Percentiles rank a stretch among this genome's conserved stretches.
Conservation (phyloP, 2,797 vertebrate genomes). For the Huso huso region DNA sequence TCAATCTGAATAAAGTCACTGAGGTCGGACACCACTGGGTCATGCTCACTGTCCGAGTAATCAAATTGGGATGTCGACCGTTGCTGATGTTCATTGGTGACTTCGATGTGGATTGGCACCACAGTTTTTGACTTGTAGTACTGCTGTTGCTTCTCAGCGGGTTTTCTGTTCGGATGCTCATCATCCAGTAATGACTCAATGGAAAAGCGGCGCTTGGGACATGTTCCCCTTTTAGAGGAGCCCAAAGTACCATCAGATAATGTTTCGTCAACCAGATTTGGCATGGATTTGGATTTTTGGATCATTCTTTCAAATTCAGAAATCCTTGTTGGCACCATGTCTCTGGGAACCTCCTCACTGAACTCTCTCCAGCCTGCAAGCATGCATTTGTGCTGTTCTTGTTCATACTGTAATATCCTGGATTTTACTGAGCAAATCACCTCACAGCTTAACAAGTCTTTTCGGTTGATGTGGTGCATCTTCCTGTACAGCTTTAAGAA, state of each 20-base stretch:
- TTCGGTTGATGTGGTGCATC: slow-evolving; percentile 95
- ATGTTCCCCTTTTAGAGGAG: slow-evolving; percentile 69
- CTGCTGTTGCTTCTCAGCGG: slow-evolving; percentile 66
- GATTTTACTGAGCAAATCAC: slow-evolving; percentile 93
- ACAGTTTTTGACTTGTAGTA: slow-evolving; percentile 46
- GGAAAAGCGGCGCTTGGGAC: slow-evolving; percentile 83
- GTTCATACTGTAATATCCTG: slow-evolving; percentile 84
- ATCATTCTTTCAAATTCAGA: slow-evolving; percentile 89
- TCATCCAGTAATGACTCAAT: slow-evolving; percentile 91
- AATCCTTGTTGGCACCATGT: slow-evolving; percentile 89
- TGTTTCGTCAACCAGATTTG: slow-evolving; percentile 81
- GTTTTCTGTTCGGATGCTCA: slow-evolving; percentile 64
- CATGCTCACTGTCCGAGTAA: slow-evolving; percentile 88
- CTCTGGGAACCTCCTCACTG: slow-evolving; percentile 80
- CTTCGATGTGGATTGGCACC: slow-evolving; percentile 69
- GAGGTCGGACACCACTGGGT: slow-evolving; percentile 83
- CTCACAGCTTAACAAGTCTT: slow-evolving; percentile 82
- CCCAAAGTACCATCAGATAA: slow-evolving; percentile 72
- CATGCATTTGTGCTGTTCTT: slow-evolving; percentile 67
- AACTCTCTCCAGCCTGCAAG: slow-evolving; percentile 68
- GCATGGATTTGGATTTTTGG: slow-evolving; percentile 97
- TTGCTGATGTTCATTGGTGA: slow-evolving; percentile 59
- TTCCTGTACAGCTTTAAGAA: slow-evolving; percentile 95
- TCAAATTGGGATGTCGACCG: slow-evolving; percentile 49
- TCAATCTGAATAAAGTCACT: slow-evolving; percentile 93